Percentiles rank a stretch among this genome's conserved stretches.
Conservation (phyloP, 37 sponge, comb jelly and placozoan species). For the Spongilla lacustris region DNA sequence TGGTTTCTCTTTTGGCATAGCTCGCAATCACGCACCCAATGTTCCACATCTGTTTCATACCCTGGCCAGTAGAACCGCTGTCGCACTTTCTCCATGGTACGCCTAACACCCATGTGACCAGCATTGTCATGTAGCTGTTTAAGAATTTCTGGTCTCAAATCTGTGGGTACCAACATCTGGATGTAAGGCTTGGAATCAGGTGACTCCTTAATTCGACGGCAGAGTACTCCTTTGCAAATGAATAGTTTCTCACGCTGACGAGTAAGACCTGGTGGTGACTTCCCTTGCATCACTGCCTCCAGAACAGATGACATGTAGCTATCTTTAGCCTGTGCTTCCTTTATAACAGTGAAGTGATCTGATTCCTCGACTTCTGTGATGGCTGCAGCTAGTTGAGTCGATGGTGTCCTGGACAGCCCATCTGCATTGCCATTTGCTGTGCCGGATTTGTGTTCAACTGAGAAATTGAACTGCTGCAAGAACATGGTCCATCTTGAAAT, state of each 20-base stretch:
- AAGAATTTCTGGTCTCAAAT: background rate
- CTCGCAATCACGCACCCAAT: slow-evolving; percentile 23
- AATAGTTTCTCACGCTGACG: background rate
- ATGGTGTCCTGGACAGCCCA: slow-evolving; percentile 3
- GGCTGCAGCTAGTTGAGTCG: background rate
- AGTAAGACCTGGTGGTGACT: slow-evolving; percentile 3
- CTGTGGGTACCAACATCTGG: slow-evolving; percentile 13
- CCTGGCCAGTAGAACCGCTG: slow-evolving; percentile 51
- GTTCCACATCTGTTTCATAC: slow-evolving; percentile 2
- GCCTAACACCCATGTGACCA: slow-evolving; percentile 5
- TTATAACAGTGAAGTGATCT: background rate
- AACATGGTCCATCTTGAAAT: slow-evolving; percentile 7
- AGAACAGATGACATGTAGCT: background rate
- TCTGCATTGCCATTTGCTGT: slow-evolving; percentile 14
- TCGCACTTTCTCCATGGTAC: slow-evolving; percentile 14
- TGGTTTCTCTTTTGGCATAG: slow-evolving; percentile 15
- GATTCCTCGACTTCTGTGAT: background rate
- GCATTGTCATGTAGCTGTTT: slow-evolving; percentile 24
- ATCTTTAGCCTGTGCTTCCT: background rate
- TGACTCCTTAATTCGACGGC: background rate
- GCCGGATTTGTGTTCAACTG: slow-evolving; percentile 13
- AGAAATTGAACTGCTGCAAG: slow-evolving; percentile 2
- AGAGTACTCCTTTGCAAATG: background rate
- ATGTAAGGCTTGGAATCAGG: background rate
- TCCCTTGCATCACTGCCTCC: background rate